Percentiles rank a stretch among this genome's conserved stretches.
Evolutionary conservation across 2,113 vertebrate genomes (phyloP).

Genomic region (Nycticebus coucang): DNA sequence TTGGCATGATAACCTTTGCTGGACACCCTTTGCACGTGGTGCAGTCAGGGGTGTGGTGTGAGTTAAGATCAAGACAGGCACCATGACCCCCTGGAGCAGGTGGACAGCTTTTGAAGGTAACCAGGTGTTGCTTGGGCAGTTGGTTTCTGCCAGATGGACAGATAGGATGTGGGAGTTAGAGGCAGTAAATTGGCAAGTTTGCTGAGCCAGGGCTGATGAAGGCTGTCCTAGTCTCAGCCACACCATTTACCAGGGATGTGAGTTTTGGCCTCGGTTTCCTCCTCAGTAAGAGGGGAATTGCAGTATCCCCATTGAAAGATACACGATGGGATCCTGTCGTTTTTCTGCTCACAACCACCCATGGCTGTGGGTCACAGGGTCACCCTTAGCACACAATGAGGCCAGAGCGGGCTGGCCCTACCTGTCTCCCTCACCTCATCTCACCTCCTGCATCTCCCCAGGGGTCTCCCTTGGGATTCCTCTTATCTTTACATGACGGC

Average conservation of each 20-base stretch:
- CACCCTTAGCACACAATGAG: neutral
- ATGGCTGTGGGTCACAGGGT: neutral
- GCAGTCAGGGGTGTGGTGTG: neutral
- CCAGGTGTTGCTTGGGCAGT: accelerated
- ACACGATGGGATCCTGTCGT: neutral
- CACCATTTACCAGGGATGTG: no score
- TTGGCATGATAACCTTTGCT: neutral
- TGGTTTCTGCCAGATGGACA: accelerated
- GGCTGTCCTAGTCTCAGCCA: neutral
- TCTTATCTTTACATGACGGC: neutral
- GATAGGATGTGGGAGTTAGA: neutral
- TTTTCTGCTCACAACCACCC: neutral
- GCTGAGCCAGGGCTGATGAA: neutral
- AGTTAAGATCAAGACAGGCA: neutral
- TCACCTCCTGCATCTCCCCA: neutral
- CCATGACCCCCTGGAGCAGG: neutral
- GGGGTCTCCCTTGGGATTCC: neutral
- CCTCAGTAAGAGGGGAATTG: neutral
- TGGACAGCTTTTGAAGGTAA: neutral
- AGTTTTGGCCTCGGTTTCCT: neutral
- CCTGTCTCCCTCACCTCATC: neutral
- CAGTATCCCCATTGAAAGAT: neutral
- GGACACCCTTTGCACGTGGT: neutral
- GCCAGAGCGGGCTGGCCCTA: neutral
- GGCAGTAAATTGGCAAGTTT: neutral